These are phyloP conservation scores for Scopus umbretta DNA, from an alignment of 2,113 vertebrate species.

Conservation along the genomic window DNA sequence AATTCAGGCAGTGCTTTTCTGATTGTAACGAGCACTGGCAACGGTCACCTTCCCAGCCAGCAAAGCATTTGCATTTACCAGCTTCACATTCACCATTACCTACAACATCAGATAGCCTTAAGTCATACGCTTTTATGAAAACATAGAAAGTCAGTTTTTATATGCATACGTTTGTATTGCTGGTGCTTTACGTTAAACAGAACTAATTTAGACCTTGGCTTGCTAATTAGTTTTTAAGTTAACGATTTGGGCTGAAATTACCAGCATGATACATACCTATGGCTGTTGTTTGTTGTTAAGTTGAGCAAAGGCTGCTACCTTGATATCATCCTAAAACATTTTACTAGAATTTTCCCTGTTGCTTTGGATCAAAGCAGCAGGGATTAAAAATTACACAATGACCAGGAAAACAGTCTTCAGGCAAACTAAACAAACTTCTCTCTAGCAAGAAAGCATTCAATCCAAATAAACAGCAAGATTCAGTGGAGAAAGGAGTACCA, in stretches of 20 bases:
- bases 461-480: background rate
- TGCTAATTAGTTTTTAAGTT: background rate
- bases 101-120: slow-evolving; percentile 57
- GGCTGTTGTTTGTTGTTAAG: background rate
- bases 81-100: slow-evolving; percentile 88
- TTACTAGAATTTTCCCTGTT: background rate
- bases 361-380: background rate
- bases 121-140: background rate
- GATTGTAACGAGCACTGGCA: slow-evolving; percentile 81
- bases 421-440: background rate
- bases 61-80: slow-evolving; percentile 83
- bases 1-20: slow-evolving; percentile 77
- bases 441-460: background rate
- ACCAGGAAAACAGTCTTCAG: background rate
- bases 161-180: background rate
- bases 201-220: background rate
- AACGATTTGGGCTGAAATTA: background rate
- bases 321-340: background rate
- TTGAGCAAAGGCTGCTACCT: background rate
- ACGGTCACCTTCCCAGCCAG: slow-evolving; percentile 86
- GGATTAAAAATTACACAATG: background rate
- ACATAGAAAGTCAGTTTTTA: background rate
- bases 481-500: background rate
- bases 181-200: background rate
- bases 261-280: background rate